Percentiles rank a stretch among this genome's conserved stretches.
phyloP scores from a whole-genome alignment of 2,888 invertebrate genomes.

The Seira ritae region DNA sequence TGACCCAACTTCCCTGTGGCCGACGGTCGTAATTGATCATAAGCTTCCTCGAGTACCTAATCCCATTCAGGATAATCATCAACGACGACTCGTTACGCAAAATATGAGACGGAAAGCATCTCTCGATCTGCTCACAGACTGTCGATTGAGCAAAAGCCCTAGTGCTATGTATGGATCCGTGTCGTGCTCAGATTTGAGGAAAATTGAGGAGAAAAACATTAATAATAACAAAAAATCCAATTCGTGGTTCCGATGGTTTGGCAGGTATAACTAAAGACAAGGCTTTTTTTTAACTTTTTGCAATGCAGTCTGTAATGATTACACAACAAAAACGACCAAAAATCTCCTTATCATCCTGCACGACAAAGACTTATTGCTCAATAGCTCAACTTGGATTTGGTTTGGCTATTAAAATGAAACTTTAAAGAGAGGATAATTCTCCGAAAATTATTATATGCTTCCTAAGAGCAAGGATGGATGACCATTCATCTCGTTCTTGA shows the following conservation, averaged over 20 bases:
- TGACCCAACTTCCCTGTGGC: constrained; percentile 38
- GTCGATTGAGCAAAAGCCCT: background rate
- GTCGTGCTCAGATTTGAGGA: constrained; percentile 41
- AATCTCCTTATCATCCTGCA: too few relatives aligned
- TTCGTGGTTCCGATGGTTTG: constrained; percentile 61
- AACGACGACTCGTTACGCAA: constrained; percentile 42
- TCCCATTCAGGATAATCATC: constrained; percentile 29
- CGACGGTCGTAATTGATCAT: constrained; percentile 51
- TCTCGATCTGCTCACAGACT: constrained; percentile 19
- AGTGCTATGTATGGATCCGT: constrained; percentile 23
- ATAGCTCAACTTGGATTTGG: too few relatives aligned
- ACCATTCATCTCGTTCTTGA: too few relatives aligned
- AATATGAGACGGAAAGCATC: constrained; percentile 53
- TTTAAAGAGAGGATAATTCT: too few relatives aligned
- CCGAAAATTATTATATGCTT: too few relatives aligned
- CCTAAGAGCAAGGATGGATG: too few relatives aligned
- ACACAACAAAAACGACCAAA: too few relatives aligned
- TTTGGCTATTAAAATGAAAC: too few relatives aligned
- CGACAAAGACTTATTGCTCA: too few relatives aligned
- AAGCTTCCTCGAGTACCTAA: constrained; percentile 57
- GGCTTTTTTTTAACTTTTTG: background rate
- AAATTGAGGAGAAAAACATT: constrained; percentile 31
- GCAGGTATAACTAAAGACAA: constrained; percentile 43
- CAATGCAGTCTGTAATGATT: too few relatives aligned
- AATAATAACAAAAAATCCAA: constrained; percentile 30